phyloP scores from a whole-genome alignment of 2,113 vertebrate genomes.

The Tragelaphus buxtoni region DNA sequence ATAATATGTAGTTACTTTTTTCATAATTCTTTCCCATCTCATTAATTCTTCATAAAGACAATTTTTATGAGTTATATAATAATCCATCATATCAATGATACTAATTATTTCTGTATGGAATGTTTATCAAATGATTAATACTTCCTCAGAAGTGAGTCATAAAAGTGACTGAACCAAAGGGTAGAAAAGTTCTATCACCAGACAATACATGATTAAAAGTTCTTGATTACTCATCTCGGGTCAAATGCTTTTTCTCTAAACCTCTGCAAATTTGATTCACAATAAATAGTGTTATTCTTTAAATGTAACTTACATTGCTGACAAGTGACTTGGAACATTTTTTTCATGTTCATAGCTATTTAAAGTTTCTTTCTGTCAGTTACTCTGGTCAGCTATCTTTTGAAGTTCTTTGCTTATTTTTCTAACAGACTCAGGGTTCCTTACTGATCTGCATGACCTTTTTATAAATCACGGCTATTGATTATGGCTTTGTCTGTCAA shows the following conservation, averaged over 20 bases:
- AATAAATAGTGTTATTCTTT: background rate
- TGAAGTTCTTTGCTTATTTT: background rate
- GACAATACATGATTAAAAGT: background rate
- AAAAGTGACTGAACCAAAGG: background rate
- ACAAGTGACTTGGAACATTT: background rate
- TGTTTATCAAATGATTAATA: background rate
- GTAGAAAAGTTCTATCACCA: background rate
- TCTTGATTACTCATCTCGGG: background rate
- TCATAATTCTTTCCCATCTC: background rate
- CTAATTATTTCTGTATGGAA: background rate
- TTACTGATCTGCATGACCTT: background rate
- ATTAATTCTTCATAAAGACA: background rate
- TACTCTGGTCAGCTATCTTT: background rate
- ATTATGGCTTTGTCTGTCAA: background rate
- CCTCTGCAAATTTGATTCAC: background rate
- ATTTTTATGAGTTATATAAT: background rate
- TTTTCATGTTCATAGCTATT: background rate
- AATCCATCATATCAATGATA: background rate
- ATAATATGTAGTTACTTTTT: background rate
- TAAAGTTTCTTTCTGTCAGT: background rate
- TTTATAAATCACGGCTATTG: background rate
- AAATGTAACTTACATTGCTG: background rate
- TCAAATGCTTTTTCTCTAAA: background rate
- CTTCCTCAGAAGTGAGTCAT: background rate
- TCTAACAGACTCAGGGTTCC: background rate